Evolutionary conservation across 2,797 vertebrate species (phyloP).

Genomic region (Urocyon cinereoargenteus): DNA sequence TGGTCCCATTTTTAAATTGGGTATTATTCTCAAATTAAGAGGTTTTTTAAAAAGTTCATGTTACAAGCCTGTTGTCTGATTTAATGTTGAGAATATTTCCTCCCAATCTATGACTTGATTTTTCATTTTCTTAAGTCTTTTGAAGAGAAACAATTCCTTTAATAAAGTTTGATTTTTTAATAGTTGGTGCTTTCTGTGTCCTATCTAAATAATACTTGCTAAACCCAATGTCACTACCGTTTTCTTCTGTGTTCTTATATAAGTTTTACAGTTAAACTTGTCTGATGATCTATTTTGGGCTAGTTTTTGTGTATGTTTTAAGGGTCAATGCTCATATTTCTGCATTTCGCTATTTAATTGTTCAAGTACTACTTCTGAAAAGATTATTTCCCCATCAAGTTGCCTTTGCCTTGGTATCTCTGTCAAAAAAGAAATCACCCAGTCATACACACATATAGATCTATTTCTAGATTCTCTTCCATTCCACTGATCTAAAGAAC

Average conservation of each 20-base stretch:
- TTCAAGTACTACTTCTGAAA: background rate
- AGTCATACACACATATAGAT: background rate
- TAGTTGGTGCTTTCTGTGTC: background rate
- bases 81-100: slow-evolving; percentile 11
- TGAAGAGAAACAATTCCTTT: slow-evolving; percentile 38
- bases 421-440: background rate
- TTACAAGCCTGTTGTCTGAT: background rate
- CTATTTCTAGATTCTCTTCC: slow-evolving; percentile 22
- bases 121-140: slow-evolving; percentile 51
- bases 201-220: background rate
- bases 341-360: background rate
- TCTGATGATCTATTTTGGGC: background rate
- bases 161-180: background rate
- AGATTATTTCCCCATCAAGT: background rate
- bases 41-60: background rate
- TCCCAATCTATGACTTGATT: background rate
- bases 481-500: background rate
- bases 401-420: background rate
- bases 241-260: slow-evolving; percentile 26
- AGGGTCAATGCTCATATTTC: background rate
- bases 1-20: slow-evolving; percentile 19
- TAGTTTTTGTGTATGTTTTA: background rate
- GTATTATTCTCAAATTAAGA: slow-evolving; percentile 11
- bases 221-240: background rate
- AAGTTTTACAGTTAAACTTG: background rate